Conservation (phyloP, 2,113 vertebrate genomes). For the Microcebus tavaratra region DNA sequence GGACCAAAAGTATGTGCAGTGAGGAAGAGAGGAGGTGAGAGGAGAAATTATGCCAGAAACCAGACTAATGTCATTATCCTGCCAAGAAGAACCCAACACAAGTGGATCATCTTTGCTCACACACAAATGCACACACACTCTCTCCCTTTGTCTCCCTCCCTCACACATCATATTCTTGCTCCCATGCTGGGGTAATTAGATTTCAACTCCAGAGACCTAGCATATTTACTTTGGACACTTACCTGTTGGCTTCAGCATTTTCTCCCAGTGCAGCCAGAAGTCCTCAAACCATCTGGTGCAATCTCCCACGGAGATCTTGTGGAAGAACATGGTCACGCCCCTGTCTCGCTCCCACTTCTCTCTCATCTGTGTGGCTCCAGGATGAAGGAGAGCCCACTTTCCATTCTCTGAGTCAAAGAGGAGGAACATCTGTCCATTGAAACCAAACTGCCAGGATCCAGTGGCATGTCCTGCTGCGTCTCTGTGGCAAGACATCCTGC, state of each 20-base stretch:
- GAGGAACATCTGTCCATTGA: accelerated
- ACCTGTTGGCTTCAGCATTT: background rate
- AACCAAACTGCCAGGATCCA: background rate
- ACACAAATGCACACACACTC: background rate
- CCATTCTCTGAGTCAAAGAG: accelerated
- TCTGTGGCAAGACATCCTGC: accelerated
- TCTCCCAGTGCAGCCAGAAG: accelerated
- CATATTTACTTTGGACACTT: background rate
- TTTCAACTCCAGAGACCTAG: background rate
- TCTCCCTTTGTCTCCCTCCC: too few species aligned
- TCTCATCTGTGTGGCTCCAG: background rate
- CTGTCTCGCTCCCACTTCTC: background rate
- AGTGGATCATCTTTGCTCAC: background rate
- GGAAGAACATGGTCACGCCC: accelerated
- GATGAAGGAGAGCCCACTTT: background rate
- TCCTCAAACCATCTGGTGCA: accelerated
- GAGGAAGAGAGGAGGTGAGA: background rate
- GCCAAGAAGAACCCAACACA: background rate
- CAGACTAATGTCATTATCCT: too few species aligned
- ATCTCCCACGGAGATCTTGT: accelerated
- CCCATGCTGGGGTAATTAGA: background rate
- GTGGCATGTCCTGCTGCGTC: accelerated
- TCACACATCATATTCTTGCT: background rate
- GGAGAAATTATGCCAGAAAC: background rate
- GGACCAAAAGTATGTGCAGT: background rate